Percentiles rank a stretch among this genome's conserved stretches.
Evolutionary conservation across 92 coral and sea anemone species (phyloP).

Genomic region (Virgularia gustaviana): DNA sequence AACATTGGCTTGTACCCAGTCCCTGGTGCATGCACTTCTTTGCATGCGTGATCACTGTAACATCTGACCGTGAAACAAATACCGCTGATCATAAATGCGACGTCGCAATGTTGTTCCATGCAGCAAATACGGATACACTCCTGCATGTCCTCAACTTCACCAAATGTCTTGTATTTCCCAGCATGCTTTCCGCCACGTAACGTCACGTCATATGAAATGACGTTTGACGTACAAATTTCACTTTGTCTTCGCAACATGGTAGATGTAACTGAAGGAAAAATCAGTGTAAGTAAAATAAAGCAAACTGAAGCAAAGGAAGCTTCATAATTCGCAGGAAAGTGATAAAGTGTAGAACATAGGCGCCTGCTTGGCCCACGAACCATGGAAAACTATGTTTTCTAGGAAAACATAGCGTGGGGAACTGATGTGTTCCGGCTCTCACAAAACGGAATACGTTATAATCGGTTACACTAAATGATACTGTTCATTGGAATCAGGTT

Average conservation of each 20-base stretch:
- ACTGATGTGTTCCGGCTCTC: too few relatives aligned
- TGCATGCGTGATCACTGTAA: slow-evolving; percentile 79
- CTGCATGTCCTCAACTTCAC: slow-evolving; percentile 84
- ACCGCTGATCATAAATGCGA: slow-evolving; percentile 88
- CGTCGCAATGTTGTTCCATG: slow-evolving; percentile 73
- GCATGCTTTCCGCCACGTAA: slow-evolving; percentile 90
- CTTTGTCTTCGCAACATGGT: slow-evolving; percentile 59
- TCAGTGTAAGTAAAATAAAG: too few relatives aligned
- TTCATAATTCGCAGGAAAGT: too few relatives aligned
- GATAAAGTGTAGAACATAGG: too few relatives aligned
- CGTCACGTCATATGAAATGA: slow-evolving; percentile 94
- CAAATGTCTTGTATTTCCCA: slow-evolving; percentile 81
- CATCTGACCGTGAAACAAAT: slow-evolving; percentile 83
- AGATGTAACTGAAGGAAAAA: slow-evolving; percentile 60
- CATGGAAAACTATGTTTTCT: too few relatives aligned
- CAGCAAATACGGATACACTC: slow-evolving; percentile 86
- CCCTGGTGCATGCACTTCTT: slow-evolving; percentile 81
- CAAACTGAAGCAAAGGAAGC: too few relatives aligned
- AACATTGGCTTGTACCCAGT: slow-evolving; percentile 75
- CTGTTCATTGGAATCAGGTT: too few relatives aligned
- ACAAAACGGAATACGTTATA: too few relatives aligned
- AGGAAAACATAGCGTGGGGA: too few relatives aligned
- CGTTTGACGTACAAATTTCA: slow-evolving; percentile 73
- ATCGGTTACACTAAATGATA: too few relatives aligned
- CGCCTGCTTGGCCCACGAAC: too few relatives aligned